Conservation (phyloP, 2,113 vertebrate genomes). For the Microtus montanus region DNA sequence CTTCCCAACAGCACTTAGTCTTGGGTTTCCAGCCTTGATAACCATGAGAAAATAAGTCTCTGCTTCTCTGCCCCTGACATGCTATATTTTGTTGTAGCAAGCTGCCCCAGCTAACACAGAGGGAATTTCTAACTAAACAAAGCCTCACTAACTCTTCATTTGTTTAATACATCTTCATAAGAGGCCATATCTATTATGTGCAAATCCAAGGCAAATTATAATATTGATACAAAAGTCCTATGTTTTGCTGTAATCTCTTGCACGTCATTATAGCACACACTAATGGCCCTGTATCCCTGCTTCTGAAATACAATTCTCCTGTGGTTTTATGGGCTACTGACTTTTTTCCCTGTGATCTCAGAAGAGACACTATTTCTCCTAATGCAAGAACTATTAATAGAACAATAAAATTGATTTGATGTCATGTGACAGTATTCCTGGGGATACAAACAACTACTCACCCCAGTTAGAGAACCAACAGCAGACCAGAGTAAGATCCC, state of each 20-base stretch:
- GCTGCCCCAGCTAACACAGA: background rate
- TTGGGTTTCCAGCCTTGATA: background rate
- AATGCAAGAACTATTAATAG: background rate
- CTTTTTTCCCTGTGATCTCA: background rate
- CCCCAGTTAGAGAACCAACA: background rate
- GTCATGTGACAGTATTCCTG: too few relatives aligned
- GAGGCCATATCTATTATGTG: background rate
- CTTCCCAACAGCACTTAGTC: background rate
- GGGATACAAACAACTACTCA: background rate
- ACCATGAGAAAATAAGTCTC: background rate
- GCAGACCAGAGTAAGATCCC: background rate
- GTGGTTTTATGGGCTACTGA: background rate
- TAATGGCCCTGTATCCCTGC: background rate
- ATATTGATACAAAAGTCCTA: background rate
- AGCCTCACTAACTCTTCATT: background rate
- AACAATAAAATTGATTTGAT: background rate
- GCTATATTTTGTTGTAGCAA: background rate
- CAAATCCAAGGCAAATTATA: background rate
- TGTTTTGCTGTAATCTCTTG: background rate
- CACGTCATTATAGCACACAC: background rate
- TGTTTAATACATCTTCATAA: background rate
- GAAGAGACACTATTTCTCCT: background rate
- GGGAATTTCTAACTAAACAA: background rate
- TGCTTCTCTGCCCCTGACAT: background rate
- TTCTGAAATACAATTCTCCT: background rate